Conservation (phyloP, 2,888 invertebrate species). For the Parnassius smintheus region DNA sequence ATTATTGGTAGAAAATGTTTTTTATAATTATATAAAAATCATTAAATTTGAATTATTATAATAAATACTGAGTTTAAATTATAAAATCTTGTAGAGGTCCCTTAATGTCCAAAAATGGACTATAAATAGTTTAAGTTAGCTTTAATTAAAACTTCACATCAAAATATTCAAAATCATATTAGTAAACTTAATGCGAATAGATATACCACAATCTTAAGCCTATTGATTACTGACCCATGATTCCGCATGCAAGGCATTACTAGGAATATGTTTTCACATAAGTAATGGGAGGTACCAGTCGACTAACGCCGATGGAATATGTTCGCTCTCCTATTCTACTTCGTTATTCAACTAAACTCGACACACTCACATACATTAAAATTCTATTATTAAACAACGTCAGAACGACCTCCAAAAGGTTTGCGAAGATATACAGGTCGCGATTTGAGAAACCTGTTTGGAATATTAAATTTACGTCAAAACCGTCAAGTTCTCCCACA, state of each 20-base stretch:
- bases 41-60: background rate
- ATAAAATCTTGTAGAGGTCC: too few relatives aligned
- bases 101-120: too few relatives aligned
- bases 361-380: background rate
- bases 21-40: too few relatives aligned
- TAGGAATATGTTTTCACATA: conserved; percentile 65
- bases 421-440: conserved; percentile 42
- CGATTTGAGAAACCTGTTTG: conserved; percentile 59
- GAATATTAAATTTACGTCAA: conserved; percentile 39
- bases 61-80: background rate
- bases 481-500: conserved; percentile 18
- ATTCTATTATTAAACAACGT: conserved; percentile 31
- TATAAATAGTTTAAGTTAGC: too few relatives aligned
- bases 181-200: background rate
- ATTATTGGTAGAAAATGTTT: too few relatives aligned
- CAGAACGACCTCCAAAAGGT: conserved; percentile 40
- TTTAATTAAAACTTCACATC: too few relatives aligned
- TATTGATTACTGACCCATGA: conserved; percentile 27
- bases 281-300: conserved; percentile 45
- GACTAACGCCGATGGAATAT: conserved; percentile 24
- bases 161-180: too few relatives aligned
- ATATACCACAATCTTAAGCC: background rate
- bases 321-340: conserved; percentile 27
- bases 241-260: conserved; percentile 53
- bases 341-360: conserved; percentile 18